Base-by-base conservation (phyloP, 2,888 invertebrate genomes). In the Teleogryllus oceanicus region DNA sequence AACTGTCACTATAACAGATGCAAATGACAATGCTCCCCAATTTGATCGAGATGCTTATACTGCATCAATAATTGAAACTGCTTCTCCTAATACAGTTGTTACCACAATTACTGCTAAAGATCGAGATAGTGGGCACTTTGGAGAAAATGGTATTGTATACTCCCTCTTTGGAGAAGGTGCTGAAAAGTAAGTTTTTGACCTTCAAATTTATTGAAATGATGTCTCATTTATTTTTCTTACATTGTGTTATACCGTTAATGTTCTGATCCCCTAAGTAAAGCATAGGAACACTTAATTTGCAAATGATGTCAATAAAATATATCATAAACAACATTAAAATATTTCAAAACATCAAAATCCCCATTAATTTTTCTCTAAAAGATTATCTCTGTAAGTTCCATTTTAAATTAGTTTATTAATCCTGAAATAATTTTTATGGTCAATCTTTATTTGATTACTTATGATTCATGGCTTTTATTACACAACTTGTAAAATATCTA, bases 11-110 rank as follows among this genome's bases (percentile, higher is more conserved):
- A 92, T 95, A 50, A 89, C 91, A 4, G 96, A 96, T 86, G 92
- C 94, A 20, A 96, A 96, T 86, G 96, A 96, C 88, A 96, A 96
- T 87, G 91, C 93, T 12, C 96, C 96, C 0, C 89, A 90, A 78
- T 97, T 97, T 86, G 90, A 92, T 5, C 92, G 92, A 83, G 92
- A 93, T 81, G 91, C 92, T 0, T 96, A 95, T 86, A 90, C 92
- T 0, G 92, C 93, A 0, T 87, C 88, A 0, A 92, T 96, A 10
- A 90, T 92, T 0, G 96, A 96, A 87, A 90, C 89, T 20, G 92
- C 94, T 0, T 85, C 90, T 0, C 88, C 92, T 0, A 92, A 92
- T 1, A 92, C 93, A 74, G 89, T 91, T 79, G 92, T 97, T 51
- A 90, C 92, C 0, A 92, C 92, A 3, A 92, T 97, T 74, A 92